Conservation (phyloP, 1,140 invertebrate genomes). For the Anastrepha ludens region DNA sequence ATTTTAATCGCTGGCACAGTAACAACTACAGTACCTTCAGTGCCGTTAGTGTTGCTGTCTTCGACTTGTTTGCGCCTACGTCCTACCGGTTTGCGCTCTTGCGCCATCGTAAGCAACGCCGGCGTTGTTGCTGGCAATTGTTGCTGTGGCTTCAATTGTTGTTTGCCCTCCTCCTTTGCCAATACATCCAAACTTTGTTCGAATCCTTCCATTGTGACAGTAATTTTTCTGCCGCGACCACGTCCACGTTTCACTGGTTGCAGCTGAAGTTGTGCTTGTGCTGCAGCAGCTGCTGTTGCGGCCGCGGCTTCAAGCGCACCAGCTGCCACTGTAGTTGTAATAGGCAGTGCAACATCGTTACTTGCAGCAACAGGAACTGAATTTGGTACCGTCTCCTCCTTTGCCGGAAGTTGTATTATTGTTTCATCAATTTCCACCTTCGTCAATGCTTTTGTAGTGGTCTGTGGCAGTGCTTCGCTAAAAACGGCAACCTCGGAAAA, state of each 20-base stretch:
- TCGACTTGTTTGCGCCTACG: slow-evolving; percentile 62
- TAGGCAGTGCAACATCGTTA: background rate
- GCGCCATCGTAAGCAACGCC: background rate
- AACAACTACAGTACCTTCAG: background rate
- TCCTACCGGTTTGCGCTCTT: slow-evolving; percentile 62
- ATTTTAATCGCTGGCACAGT: slow-evolving; percentile 26
- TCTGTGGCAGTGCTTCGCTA: background rate
- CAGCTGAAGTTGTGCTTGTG: slow-evolving; percentile 34
- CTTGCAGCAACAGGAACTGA: slow-evolving; percentile 52
- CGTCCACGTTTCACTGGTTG: slow-evolving; percentile 66
- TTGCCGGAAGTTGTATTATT: background rate
- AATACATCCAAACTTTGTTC: background rate
- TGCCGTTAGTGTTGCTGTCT: background rate
- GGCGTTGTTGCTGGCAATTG: background rate
- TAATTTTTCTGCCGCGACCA: slow-evolving; percentile 68
- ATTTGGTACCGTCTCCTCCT: background rate
- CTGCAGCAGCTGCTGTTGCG: slow-evolving; percentile 49
- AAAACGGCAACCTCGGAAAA: background rate
- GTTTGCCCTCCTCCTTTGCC: background rate
- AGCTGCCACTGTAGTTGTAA: slow-evolving; percentile 43
- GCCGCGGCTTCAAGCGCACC: background rate
- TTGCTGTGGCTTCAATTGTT: background rate
- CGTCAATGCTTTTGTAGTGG: background rate
- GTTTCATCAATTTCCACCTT: background rate
- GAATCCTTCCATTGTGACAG: slow-evolving; percentile 47